phyloP scores from a whole-genome alignment of 2,797 vertebrate genomes.

The Alouatta caraya region DNA sequence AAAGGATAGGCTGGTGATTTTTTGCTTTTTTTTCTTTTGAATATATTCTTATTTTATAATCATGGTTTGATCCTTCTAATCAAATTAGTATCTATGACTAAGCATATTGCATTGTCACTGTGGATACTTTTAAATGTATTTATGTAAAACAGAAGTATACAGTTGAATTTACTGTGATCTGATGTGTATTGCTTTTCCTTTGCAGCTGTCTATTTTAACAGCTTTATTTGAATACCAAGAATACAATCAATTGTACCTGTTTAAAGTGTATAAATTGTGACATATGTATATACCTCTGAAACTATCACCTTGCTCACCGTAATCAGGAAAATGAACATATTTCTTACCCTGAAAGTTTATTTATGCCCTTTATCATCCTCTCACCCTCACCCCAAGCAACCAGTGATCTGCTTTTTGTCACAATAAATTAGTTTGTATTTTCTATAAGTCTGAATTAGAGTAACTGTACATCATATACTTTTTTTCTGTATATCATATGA shows the following conservation, averaged over 20 bases:
- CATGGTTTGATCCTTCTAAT: neutral
- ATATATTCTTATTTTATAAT: neutral
- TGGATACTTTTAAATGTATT: neutral
- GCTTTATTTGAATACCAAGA: neutral
- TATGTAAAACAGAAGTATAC: neutral
- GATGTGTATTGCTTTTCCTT: neutral
- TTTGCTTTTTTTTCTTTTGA: neutral
- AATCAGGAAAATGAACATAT: neutral
- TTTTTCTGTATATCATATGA: neutral
- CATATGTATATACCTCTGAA: neutral
- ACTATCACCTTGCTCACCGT: neutral
- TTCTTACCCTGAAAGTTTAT: neutral
- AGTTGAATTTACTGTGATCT: neutral
- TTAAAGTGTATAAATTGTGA: neutral
- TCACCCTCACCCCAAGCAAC: neutral
- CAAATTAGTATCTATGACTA: conserved; percentile 24
- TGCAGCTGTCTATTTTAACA: neutral
- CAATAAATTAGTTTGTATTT: neutral
- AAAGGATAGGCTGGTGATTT: neutral
- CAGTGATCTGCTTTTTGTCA: neutral
- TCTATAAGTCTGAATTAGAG: neutral
- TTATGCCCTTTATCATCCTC: neutral
- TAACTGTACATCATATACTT: neutral
- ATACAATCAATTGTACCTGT: neutral
- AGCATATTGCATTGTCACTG: neutral